These are phyloP conservation scores for Chloropsis cyanopogon DNA, from an alignment of 2,113 vertebrate genomes.

Conservation along the genomic window DNA sequence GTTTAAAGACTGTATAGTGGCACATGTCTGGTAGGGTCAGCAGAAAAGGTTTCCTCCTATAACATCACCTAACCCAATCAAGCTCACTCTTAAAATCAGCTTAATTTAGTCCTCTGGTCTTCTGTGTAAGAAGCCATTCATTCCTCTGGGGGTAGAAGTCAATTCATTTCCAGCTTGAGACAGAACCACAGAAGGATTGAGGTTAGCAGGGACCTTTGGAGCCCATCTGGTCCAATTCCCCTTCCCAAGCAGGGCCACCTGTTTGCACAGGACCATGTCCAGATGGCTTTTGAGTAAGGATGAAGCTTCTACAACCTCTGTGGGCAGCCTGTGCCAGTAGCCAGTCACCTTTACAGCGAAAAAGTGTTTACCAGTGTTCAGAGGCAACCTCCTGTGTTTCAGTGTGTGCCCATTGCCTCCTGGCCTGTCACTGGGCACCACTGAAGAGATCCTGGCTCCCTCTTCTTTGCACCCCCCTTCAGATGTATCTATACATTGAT, in stretches of 20 bases:
- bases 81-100: not conserved
- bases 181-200: not conserved
- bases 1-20: not conserved
- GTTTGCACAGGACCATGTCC: not conserved
- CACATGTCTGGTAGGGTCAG: not conserved
- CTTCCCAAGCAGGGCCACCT: not conserved
- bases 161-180: not conserved
- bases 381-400: not conserved
- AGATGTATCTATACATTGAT: not conserved
- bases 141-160: not conserved
- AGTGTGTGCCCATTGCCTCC: not conserved
- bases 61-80: not conserved
- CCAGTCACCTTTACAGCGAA: not conserved
- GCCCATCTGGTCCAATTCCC: not conserved
- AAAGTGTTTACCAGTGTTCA: not conserved
- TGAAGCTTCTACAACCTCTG: not conserved
- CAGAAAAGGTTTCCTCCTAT: not conserved
- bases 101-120: not conserved
- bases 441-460: not conserved
- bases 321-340: not conserved
- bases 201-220: not conserved
- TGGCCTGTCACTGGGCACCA: not conserved
- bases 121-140: not conserved
- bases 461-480: not conserved
- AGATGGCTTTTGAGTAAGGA: not conserved